Percentiles rank a stretch among this genome's conserved stretches.
These are phyloP conservation scores for Drosophila subpulchrella DNA, from an alignment of 1,140 invertebrate genomes.

Conservation along the genomic window DNA sequence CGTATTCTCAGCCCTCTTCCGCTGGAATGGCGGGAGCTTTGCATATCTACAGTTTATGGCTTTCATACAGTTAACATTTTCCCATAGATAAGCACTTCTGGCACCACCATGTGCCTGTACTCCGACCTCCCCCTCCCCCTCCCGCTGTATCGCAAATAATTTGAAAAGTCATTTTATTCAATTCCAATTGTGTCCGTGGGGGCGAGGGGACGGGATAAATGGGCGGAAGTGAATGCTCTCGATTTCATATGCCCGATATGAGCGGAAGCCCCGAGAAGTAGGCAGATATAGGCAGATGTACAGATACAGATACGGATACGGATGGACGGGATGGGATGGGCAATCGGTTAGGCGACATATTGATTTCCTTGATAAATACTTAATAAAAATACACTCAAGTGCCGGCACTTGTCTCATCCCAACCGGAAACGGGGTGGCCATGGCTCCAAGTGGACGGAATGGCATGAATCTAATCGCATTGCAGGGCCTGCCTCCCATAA, in stretches of 20 bases:
- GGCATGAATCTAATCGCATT: slow-evolving; percentile 15
- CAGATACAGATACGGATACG: background rate
- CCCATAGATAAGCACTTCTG: slow-evolving; percentile 75
- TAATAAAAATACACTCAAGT: slow-evolving; percentile 70
- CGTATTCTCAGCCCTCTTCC: slow-evolving; percentile 37
- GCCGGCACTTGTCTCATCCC: slow-evolving; percentile 22
- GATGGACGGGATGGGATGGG: slow-evolving; percentile 15
- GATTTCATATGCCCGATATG: slow-evolving; percentile 56
- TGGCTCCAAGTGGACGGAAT: slow-evolving; percentile 10
- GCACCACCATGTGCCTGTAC: slow-evolving; percentile 48
- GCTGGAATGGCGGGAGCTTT: slow-evolving; percentile 42
- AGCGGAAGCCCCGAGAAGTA: slow-evolving; percentile 49
- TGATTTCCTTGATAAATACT: slow-evolving; percentile 75
- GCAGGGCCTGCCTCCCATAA: slow-evolving; percentile 4
- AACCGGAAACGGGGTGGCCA: slow-evolving; percentile 4
- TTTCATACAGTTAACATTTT: slow-evolving; percentile 79
- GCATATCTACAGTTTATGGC: slow-evolving; percentile 79
- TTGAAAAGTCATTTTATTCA: slow-evolving; percentile 78
- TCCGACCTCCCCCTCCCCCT: background rate
- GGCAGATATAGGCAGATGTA: slow-evolving; percentile 13
- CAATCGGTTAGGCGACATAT: slow-evolving; percentile 58
- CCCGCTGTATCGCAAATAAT: slow-evolving; percentile 62
- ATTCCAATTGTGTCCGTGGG: slow-evolving; percentile 61
- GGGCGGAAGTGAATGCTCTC: slow-evolving; percentile 55
- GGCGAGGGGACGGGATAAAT: background rate